A percentile compares a stretch with the other conserved stretches of the same genome.
Conservation (phyloP, 2,797 vertebrate genomes). For the Sebastes reedi region DNA sequence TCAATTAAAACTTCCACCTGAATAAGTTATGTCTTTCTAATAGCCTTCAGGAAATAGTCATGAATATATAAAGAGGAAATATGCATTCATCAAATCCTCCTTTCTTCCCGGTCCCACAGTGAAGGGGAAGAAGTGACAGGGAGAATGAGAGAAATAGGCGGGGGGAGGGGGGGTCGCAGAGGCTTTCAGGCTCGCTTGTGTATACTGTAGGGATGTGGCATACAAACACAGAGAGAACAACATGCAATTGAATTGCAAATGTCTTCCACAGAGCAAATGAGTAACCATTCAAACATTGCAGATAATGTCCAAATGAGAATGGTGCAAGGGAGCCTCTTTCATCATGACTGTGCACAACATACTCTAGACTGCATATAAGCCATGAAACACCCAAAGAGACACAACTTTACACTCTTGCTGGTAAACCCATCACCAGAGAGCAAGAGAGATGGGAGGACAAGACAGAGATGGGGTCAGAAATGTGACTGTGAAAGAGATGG, state of each 20-base stretch:
- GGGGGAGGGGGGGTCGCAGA: not conserved
- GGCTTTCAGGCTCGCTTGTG: not conserved
- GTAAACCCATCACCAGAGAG: not conserved
- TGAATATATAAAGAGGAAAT: slow-evolving; percentile 60
- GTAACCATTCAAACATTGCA: not conserved
- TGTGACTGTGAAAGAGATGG: not conserved
- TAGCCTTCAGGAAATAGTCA: slow-evolving; percentile 62
- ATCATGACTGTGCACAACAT: not conserved
- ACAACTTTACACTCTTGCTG: not conserved
- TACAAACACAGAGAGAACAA: not conserved
- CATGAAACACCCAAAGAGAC: not conserved
- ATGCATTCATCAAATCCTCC: slow-evolving; percentile 46
- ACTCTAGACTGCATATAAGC: not conserved
- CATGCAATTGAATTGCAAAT: slow-evolving; percentile 7
- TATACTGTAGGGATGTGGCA: not conserved
- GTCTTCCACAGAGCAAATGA: not conserved
- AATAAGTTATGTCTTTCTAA: slow-evolving; percentile 70
- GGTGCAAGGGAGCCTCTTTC: not conserved
- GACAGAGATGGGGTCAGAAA: not conserved
- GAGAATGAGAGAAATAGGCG: slow-evolving; percentile 8
- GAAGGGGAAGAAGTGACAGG: not conserved
- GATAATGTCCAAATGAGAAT: not conserved
- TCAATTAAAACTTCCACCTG: slow-evolving; percentile 57
- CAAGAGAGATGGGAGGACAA: not conserved
- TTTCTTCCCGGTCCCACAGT: slow-evolving; percentile 6